Evolutionary conservation across 2,797 vertebrate genomes (phyloP).

Genomic region (Gymnoscopelus braueri): DNA sequence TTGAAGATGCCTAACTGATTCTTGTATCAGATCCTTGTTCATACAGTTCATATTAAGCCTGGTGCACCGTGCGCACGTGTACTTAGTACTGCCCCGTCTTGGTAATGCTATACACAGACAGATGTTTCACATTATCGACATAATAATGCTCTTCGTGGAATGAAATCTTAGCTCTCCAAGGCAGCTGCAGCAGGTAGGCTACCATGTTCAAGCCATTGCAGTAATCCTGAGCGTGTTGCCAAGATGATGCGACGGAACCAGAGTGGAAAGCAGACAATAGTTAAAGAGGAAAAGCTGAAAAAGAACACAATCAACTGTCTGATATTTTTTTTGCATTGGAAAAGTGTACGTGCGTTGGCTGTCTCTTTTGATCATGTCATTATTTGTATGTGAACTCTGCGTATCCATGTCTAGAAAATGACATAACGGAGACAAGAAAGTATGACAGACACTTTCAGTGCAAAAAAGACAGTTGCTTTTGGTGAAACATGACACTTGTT

Average conservation of each 20-base stretch:
- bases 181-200: conserved; percentile 26
- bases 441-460: conserved; percentile 61
- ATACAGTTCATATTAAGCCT: conserved; percentile 27
- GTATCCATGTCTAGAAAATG: conserved; percentile 61
- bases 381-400: conserved; percentile 67
- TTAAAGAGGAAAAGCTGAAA: conserved; percentile 75
- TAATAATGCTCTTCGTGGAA: conserved; percentile 11
- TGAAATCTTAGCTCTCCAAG: conserved; percentile 12
- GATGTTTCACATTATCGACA: conserved; percentile 23
- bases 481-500: conserved; percentile 65
- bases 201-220: conserved; percentile 51
- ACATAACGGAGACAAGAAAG: conserved; percentile 62
- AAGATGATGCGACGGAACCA: conserved; percentile 59
- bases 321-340: conserved; percentile 20
- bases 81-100: neutral
- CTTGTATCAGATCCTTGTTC: conserved; percentile 58
- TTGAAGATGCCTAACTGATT: conserved; percentile 72
- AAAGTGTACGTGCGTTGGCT: conserved; percentile 62
- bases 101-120: conserved; percentile 20
- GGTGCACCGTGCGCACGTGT: conserved; percentile 1
- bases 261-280: conserved; percentile 68
- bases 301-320: conserved; percentile 37
- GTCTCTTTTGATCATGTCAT: conserved; percentile 74
- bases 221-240: conserved; percentile 57
- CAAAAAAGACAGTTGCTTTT: conserved; percentile 70